phyloP scores from a whole-genome alignment of 1,140 invertebrate species.

The Lepidurus apus region DNA sequence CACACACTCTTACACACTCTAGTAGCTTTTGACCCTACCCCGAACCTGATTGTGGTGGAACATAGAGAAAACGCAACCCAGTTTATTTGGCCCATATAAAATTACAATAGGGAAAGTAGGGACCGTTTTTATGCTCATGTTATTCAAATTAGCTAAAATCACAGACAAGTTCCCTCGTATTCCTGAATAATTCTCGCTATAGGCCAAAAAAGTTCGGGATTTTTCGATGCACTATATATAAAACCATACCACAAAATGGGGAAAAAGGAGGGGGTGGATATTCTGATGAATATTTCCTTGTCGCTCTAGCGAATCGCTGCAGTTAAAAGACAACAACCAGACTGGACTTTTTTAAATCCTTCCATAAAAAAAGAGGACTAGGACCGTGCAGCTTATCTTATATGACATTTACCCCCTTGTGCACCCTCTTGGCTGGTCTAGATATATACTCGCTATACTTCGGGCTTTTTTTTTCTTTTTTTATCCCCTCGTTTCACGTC shows the following conservation, averaged over 20 bases:
- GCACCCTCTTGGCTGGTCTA: neutral
- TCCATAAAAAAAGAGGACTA: constrained; percentile 16
- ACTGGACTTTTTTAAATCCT: neutral
- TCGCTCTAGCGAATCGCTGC: neutral
- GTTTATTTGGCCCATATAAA: neutral
- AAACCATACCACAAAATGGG: too few species aligned
- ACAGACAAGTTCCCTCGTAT: too few species aligned
- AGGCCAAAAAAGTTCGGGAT: too few species aligned
- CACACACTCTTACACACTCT: neutral
- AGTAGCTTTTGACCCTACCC: neutral
- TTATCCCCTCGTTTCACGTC: constrained; percentile 11
- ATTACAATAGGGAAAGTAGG: neutral
- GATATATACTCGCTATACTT: neutral
- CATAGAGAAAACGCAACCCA: neutral
- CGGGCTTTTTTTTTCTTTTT: neutral
- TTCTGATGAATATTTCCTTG: constrained; percentile 12
- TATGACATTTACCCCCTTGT: constrained; percentile 15
- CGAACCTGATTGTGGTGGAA: neutral
- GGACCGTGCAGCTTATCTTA: constrained; percentile 2
- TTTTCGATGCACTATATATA: too few species aligned
- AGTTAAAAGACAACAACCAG: neutral
- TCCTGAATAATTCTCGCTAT: too few species aligned
- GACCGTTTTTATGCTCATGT: neutral
- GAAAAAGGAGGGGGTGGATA: neutral
- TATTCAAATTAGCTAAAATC: neutral